These are phyloP conservation scores for Hemicentrotus pulcherrimus DNA, from an alignment of 35 echinoderm and acorn worm species.

Conservation along the genomic window DNA sequence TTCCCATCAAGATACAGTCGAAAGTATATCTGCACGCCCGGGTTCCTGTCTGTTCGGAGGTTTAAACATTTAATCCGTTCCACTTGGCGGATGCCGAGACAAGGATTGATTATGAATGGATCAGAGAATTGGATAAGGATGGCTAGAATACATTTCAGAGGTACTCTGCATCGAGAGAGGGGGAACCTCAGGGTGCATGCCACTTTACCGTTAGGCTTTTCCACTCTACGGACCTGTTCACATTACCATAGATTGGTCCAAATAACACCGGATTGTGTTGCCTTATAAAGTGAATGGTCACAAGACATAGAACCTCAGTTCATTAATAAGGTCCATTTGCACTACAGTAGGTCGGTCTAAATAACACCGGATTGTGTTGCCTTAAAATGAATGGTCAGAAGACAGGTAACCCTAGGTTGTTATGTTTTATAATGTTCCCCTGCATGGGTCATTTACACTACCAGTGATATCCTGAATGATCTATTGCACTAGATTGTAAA, in stretches of 20 bases:
- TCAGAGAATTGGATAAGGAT: neutral
- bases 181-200: neutral
- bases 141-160: neutral
- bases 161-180: neutral
- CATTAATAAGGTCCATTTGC: too few species aligned
- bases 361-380: too few species aligned
- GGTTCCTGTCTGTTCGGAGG: neutral
- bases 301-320: too few species aligned
- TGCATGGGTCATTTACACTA: neutral
- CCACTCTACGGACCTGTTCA: neutral
- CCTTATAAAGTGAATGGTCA: too few species aligned
- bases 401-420: too few species aligned
- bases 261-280: too few species aligned
- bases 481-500: too few species aligned
- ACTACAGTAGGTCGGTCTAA: too few species aligned
- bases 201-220: neutral
- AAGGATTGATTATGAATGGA: constrained; percentile 18
- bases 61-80: constrained; percentile 19
- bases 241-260: neutral
- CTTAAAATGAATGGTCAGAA: too few species aligned
- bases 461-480: neutral
- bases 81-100: neutral
- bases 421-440: too few species aligned
- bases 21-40: neutral
- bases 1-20: neutral